phyloP scores from a whole-genome alignment of 2,113 vertebrate genomes.

The Nothobranchius kuhntae region DNA sequence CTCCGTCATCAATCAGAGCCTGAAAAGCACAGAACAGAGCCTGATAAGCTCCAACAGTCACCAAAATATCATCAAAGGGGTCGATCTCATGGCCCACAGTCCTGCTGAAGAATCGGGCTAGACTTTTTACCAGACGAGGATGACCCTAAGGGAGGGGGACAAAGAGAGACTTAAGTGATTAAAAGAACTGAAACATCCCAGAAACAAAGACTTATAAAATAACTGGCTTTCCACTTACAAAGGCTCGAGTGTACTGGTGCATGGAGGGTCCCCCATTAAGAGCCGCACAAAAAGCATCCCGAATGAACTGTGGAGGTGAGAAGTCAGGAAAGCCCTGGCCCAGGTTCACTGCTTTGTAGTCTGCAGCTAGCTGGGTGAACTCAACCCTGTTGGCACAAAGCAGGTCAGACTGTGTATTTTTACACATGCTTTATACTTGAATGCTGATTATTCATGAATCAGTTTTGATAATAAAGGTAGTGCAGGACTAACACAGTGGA shows the following conservation, averaged over 20 bases:
- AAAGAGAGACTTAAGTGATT: neutral
- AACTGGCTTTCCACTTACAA: slow-evolving; percentile 78
- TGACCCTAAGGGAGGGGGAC: slow-evolving; percentile 84
- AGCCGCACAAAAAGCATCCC: slow-evolving; percentile 82
- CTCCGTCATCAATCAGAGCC: slow-evolving; percentile 88
- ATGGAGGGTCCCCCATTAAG: slow-evolving; percentile 74
- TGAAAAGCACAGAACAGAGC: slow-evolving; percentile 91
- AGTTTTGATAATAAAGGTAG: neutral
- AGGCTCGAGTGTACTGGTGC: slow-evolving; percentile 92
- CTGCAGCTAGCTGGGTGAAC: slow-evolving; percentile 78
- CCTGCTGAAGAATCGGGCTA: slow-evolving; percentile 87
- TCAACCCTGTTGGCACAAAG: slow-evolving; percentile 84
- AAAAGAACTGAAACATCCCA: neutral
- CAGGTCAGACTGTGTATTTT: neutral
- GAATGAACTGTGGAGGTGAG: slow-evolving; percentile 84
- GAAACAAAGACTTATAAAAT: neutral
- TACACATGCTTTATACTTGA: neutral
- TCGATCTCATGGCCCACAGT: slow-evolving; percentile 84
- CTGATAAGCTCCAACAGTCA: slow-evolving; percentile 92
- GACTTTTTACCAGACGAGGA: slow-evolving; percentile 83
- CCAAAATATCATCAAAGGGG: slow-evolving; percentile 85
- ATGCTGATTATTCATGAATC: no score
- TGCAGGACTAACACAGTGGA: no score
- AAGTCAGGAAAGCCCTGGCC: slow-evolving; percentile 96
- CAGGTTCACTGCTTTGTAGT: slow-evolving; percentile 87